Percentiles rank a stretch among this genome's conserved stretches.
phyloP scores from a whole-genome alignment of 1,140 invertebrate species.

The Vollenhovia emeryi region DNA sequence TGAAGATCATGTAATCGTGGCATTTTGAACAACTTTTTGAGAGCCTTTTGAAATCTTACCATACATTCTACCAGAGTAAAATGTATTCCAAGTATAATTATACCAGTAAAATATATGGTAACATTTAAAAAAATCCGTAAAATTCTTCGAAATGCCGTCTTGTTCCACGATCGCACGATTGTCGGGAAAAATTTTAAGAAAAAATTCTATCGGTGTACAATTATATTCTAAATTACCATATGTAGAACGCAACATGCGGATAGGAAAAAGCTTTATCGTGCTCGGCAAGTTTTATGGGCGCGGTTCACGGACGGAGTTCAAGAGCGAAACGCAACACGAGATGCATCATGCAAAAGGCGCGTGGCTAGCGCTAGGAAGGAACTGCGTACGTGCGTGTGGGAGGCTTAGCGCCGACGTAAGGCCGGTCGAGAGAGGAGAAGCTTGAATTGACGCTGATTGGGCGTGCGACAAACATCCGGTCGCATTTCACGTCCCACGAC shows the following conservation, averaged over 20 bases:
- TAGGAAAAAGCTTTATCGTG: background rate
- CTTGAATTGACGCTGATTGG: conserved; percentile 80
- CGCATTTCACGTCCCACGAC: conserved; percentile 70
- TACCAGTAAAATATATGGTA: too few species aligned
- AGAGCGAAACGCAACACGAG: background rate
- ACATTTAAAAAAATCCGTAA: too few species aligned
- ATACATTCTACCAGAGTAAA: too few species aligned
- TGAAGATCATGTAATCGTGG: too few species aligned
- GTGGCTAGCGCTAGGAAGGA: conserved; percentile 39
- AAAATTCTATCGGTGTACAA: too few species aligned
- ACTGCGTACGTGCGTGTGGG: conserved; percentile 37
- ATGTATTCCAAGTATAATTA: too few species aligned
- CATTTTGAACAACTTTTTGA: too few species aligned
- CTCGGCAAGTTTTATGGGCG: background rate
- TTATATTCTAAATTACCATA: background rate
- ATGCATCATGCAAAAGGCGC: conserved; percentile 47
- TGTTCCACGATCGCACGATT: too few species aligned
- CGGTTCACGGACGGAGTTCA: background rate
- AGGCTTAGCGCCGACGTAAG: conserved; percentile 65
- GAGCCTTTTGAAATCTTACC: too few species aligned
- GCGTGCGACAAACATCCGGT: conserved; percentile 78
- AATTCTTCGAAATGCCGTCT: too few species aligned
- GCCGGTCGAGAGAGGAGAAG: conserved; percentile 51
- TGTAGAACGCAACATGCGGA: background rate
- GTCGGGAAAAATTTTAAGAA: too few species aligned